Evolutionary conservation across 1,140 invertebrate species (phyloP).

Genomic region (Scaptodrosophila lebanonensis): DNA sequence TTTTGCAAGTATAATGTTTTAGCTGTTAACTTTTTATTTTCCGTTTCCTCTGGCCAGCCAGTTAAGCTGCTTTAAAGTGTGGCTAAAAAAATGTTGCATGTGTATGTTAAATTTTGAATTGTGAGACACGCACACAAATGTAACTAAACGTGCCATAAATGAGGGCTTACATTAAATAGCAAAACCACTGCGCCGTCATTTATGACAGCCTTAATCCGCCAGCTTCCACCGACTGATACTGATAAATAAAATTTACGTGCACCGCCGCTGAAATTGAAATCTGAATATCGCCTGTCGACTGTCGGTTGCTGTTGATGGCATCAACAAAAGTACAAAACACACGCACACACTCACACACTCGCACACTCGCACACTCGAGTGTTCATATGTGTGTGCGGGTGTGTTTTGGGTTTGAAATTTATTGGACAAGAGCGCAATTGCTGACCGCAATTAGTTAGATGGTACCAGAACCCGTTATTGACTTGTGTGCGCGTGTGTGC

Average conservation of each 20-base stretch:
- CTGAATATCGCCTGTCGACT: conserved; percentile 18
- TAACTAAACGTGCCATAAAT: no score
- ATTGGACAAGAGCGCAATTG: conserved; percentile 55
- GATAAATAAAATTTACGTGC: conserved; percentile 66
- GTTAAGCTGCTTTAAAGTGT: no score
- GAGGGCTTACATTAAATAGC: no score
- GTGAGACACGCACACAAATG: no score
- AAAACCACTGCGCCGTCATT: no score
- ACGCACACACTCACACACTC: no score
- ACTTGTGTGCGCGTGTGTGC: neutral
- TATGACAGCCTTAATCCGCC: no score
- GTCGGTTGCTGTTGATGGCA: conserved; percentile 9
- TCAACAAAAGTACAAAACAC: conserved; percentile 17
- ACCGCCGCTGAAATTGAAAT: conserved; percentile 42
- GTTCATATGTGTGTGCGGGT: neutral
- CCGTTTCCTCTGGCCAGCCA: conserved; percentile 9
- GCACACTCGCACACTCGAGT: conserved; percentile 9
- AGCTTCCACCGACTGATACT: conserved; percentile 7
- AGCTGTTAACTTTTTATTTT: conserved; percentile 7
- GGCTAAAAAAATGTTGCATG: no score
- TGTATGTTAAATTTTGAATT: no score
- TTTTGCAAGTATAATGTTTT: conserved; percentile 2
- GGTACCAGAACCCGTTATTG: conserved; percentile 42
- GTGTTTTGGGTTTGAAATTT: conserved; percentile 2
- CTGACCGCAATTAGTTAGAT: conserved; percentile 64